Evolutionary conservation across 2,113 vertebrate species (phyloP), one percentile per base, ranked within the genome.

Genomic region (Oceanodroma tethys): DNA sequence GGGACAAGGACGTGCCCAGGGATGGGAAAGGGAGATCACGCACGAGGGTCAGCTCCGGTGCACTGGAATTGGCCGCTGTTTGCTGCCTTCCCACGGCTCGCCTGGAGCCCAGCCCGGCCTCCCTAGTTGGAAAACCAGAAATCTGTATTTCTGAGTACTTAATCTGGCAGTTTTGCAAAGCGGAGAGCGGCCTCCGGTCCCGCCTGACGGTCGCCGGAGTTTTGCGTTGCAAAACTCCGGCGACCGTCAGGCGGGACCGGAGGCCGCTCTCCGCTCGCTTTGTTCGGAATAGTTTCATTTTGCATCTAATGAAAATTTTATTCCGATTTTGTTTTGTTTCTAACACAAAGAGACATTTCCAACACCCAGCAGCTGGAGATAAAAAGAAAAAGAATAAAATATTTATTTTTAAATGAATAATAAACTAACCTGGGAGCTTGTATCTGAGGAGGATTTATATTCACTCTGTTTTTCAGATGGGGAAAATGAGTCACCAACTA

Each of bases 41-140:
- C 58, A 14, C 2, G 3, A n/a, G 66, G 67, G 53, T 53, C 78
- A 7, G 36, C 8, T 78, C 23, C 0, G 22, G 32, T 3, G n/a
- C 45, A 4, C 36, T 7, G 58, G 29, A 18, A 14, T 4, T 76
- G 75, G 71, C 48, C 0, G 2, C 59, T 30, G 7, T 26, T 38
- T 21, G 55, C 70, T 65, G 86, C 78, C 86, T 94, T 94, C 90
- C 78, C 92, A 66, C 16, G 8, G 53, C 58, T 76, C 6, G 1
- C 53, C 86, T 96, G 95, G 95, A 47, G 0, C 63, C 73, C 52
- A 7, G 94, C 91, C 91, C 29, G 6, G 62, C 56, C 40, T 65
- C 72, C 63, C 56, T 9, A 27, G 73, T 42, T 56, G 63, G 78
- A 94, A 96, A 88, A 84, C 9, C 93, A 88, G 93, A 76, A 62